phyloP scores from a whole-genome alignment of 2,797 vertebrate species.

The Catostomus latipinnis region DNA sequence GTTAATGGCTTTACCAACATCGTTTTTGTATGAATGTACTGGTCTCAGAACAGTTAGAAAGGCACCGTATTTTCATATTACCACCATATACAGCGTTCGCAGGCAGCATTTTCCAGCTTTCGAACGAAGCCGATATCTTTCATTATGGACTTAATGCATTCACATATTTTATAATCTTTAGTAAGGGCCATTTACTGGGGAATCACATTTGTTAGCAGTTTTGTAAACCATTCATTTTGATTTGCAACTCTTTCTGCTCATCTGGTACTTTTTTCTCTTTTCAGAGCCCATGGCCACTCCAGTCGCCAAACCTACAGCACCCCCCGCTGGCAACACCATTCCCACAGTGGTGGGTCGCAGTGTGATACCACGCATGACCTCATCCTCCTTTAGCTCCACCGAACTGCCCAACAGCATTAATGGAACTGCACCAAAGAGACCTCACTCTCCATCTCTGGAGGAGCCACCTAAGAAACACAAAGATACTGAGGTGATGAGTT shows the following conservation, averaged over 20 bases:
- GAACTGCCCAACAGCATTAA: slow-evolving; percentile 75
- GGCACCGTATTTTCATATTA: too few species aligned
- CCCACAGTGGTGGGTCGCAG: slow-evolving; percentile 76
- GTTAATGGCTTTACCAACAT: background rate
- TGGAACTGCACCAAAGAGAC: slow-evolving; percentile 80
- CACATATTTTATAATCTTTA: too few species aligned
- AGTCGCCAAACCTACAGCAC: slow-evolving; percentile 63
- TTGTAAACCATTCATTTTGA: background rate
- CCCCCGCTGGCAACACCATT: slow-evolving; percentile 69
- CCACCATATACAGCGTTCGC: too few species aligned
- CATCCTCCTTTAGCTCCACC: slow-evolving; percentile 58
- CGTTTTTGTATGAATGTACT: background rate
- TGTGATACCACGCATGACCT: slow-evolving; percentile 65
- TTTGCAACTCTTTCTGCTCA: background rate
- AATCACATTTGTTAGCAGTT: background rate
- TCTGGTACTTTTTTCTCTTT: slow-evolving; percentile 15
- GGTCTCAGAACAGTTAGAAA: too few species aligned
- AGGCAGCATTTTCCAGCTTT: too few species aligned
- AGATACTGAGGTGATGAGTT: slow-evolving; percentile 85
- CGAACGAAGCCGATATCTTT: background rate
- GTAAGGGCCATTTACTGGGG: background rate
- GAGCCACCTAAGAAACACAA: slow-evolving; percentile 84
- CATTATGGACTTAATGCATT: background rate
- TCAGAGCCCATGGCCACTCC: slow-evolving; percentile 73
- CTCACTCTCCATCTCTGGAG: slow-evolving; percentile 80